Evolutionary conservation across 1,140 invertebrate species (phyloP).

Genomic region (Acromyrmex echinatior): DNA sequence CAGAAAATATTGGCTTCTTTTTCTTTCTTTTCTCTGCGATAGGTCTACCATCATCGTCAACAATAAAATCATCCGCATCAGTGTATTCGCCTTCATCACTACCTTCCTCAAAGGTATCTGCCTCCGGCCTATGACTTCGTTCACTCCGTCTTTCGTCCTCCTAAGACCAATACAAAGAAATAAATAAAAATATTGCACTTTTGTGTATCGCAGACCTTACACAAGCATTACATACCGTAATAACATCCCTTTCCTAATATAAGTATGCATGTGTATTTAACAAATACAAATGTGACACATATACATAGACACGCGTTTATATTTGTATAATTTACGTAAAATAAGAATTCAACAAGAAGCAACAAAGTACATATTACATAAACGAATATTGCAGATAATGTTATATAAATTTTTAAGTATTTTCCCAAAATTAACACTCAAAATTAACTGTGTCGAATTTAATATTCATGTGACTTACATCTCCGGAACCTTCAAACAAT

Average conservation of each 20-base stretch:
- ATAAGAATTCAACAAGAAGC: not conserved
- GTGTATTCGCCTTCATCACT: constrained; percentile 93
- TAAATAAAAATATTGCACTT: not conserved
- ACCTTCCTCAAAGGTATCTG: constrained; percentile 91
- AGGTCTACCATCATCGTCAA: constrained; percentile 97
- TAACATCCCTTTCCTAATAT: constrained; percentile 79
- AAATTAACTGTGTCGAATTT: not conserved
- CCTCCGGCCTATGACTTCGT: constrained; percentile 88
- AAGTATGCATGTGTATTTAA: constrained; percentile 60
- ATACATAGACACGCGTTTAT: constrained; percentile 16
- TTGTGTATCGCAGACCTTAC: not conserved
- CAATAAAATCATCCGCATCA: constrained; percentile 98
- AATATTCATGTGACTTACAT: constrained; percentile 88
- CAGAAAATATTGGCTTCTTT: constrained; percentile 95
- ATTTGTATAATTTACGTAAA: not conserved
- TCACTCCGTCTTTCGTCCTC: constrained; percentile 93
- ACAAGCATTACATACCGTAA: constrained; percentile 74
- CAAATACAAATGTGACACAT: constrained; percentile 53
- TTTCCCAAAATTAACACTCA: constrained; percentile 16
- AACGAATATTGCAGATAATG: not conserved
- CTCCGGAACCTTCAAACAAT: constrained; percentile 94
- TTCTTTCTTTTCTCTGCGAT: constrained; percentile 95
- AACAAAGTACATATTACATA: constrained; percentile 11
- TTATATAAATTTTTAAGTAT: not conserved
- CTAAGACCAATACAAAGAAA: constrained; percentile 82